phyloP scores from a whole-genome alignment of 2,113 vertebrate genomes.

The Rhinopomastus cyanomelas region DNA sequence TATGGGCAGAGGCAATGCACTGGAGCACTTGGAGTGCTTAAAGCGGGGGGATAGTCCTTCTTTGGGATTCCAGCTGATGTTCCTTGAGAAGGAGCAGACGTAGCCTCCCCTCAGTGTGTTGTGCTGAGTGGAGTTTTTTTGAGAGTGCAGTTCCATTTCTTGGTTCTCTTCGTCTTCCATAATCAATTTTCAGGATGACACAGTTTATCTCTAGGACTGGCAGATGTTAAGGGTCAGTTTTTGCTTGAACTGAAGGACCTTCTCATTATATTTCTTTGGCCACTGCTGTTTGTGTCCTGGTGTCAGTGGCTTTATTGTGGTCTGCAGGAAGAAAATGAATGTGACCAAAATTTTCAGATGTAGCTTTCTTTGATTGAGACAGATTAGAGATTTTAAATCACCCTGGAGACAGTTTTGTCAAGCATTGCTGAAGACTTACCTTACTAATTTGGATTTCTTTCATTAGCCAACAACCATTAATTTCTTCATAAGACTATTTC shows the following conservation, averaged over 20 bases:
- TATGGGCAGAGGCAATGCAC: not conserved
- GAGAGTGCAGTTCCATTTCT: not conserved
- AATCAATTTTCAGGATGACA: not conserved
- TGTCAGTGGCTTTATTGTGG: not conserved
- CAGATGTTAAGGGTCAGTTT: not conserved
- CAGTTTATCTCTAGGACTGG: not conserved
- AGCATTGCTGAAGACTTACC: not conserved
- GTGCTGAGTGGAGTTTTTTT: not conserved
- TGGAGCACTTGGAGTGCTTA: not conserved
- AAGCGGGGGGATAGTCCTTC: not conserved
- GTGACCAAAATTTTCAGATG: not conserved
- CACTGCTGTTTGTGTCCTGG: not conserved
- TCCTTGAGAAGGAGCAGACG: not conserved
- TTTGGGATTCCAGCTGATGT: not conserved
- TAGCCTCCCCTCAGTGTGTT: not conserved
- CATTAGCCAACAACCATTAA: not conserved
- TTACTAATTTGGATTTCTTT: slow-evolving; percentile 8
- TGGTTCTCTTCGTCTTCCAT: not conserved
- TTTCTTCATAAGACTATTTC: not conserved
- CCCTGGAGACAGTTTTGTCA: not conserved
- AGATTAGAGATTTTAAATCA: not conserved
- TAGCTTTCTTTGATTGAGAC: not conserved
- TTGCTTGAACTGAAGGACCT: not conserved
- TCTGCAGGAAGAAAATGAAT: not conserved
- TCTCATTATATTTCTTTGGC: not conserved